These are phyloP conservation scores for Drosophila austrosaltans DNA, from an alignment of 2,888 invertebrate species.

Conservation along the genomic window DNA sequence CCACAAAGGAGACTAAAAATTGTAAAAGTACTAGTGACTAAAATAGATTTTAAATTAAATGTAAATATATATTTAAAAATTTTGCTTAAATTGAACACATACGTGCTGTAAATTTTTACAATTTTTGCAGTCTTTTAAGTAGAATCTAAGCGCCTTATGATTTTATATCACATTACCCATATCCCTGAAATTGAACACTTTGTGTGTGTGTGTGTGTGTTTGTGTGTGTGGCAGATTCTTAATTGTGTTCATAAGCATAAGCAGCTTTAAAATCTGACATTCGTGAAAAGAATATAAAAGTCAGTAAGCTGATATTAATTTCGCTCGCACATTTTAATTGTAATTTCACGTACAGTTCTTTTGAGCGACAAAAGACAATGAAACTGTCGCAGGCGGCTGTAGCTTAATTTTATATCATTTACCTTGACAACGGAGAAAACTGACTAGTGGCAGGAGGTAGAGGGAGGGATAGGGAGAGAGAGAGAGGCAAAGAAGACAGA, in stretches of 20 bases:
- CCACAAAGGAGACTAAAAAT: too few species aligned
- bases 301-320: constrained; percentile 55
- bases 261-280: constrained; percentile 41
- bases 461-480: not conserved
- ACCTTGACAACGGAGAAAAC: constrained; percentile 52
- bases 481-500: not conserved
- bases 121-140: not conserved
- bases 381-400: constrained; percentile 12
- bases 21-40: too few species aligned
- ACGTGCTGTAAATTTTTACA: too few species aligned
- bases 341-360: constrained; percentile 19
- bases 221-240: constrained; percentile 4
- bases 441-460: not conserved
- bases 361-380: constrained; percentile 11
- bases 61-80: too few species aligned
- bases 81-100: too few species aligned
- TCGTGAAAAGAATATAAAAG: constrained; percentile 25
- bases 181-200: not conserved
- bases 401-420: constrained; percentile 48
- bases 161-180: not conserved
- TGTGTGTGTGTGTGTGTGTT: not conserved
- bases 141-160: not conserved
- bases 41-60: too few species aligned
- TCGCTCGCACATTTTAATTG: constrained; percentile 55
- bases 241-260: constrained; percentile 33